Evolutionary conservation across 2,797 vertebrate species (phyloP), one percentile per base, ranked within the genome.

Genomic region (Hydrophis major): DNA sequence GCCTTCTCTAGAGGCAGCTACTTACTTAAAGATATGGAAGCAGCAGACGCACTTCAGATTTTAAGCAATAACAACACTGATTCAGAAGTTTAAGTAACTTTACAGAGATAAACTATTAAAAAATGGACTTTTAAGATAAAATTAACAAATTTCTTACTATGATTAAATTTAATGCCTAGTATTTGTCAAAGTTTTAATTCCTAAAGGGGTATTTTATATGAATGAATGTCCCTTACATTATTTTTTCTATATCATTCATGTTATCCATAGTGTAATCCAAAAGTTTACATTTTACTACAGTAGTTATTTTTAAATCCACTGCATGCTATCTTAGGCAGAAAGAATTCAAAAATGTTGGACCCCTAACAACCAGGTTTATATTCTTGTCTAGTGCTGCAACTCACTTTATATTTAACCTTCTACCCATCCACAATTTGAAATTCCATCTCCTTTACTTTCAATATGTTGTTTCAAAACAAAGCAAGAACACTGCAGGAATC

Each of bases 281-380:
- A 92, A 25, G 83, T 11, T 37, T 55, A 87, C 83, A 94, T 94
- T 88, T 89, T 92, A 93, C 32, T 27, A 94, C 37, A 91, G 47
- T 16, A 32, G 6, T 2, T 28, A 93, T 63, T 93, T 95, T 95
- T 90, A 90, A 92, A 92, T 59, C 1, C 92, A 10, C 90, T 53
- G 78, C 69, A 94, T 93, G 92, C 92, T 88, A 94, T 94, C 60
- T 83, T 6, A 87, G 91, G 90, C 7, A 56, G 53, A 27, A 88
- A 42, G 22, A n/a, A 88, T 69, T 92, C 4, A 86, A 18, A 12
- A 69, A 92, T 88, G 94, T n/a, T 93, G 25, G 90, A 14, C 11
- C 8, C 88, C 0, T 50, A 92, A 27, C n/a, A 95, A 53, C 69
- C 91, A 74, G 0, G 0, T 87, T 32, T 32, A 91, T 2, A 87